These are phyloP conservation scores for Cavia porcellus DNA, from an alignment of 2,113 vertebrate genomes.

Conservation along the genomic window DNA sequence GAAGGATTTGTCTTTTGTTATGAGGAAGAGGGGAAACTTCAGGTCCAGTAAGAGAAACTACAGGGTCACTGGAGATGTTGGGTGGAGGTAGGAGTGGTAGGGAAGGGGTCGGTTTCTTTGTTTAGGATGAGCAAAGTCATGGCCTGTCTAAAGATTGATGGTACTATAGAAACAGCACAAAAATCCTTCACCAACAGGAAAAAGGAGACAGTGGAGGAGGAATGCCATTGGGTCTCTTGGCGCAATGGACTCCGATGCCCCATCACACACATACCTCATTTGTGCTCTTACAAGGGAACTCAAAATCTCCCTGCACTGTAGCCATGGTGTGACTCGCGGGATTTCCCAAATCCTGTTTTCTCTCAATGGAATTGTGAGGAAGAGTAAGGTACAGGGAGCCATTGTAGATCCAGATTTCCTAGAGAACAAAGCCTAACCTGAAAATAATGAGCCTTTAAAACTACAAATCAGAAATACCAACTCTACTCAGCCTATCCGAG, in stretches of 20 bases:
- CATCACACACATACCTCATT: too few relatives aligned
- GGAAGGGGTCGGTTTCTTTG: not conserved
- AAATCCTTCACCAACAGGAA: not conserved
- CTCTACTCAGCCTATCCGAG: not conserved
- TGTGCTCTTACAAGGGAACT: not conserved
- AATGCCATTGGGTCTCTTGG: not conserved
- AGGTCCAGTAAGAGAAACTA: not conserved
- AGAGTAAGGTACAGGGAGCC: not conserved
- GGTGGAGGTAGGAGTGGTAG: not conserved
- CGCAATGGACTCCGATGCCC: fast-evolving
- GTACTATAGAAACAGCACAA: not conserved
- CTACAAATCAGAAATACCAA: not conserved
- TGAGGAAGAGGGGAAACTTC: not conserved
- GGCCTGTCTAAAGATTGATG: not conserved
- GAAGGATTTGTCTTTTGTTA: not conserved
- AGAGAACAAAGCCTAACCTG: not conserved
- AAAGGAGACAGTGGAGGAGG: not conserved
- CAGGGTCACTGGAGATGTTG: not conserved
- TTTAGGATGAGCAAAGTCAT: not conserved
- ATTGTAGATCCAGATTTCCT: not conserved
- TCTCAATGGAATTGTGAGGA: not conserved
- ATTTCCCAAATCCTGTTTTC: not conserved
- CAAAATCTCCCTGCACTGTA: too few relatives aligned
- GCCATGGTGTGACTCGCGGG: not conserved
- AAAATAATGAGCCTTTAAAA: not conserved